Conservation (phyloP, 1,140 invertebrate species). For the Drosophila tani region DNA sequence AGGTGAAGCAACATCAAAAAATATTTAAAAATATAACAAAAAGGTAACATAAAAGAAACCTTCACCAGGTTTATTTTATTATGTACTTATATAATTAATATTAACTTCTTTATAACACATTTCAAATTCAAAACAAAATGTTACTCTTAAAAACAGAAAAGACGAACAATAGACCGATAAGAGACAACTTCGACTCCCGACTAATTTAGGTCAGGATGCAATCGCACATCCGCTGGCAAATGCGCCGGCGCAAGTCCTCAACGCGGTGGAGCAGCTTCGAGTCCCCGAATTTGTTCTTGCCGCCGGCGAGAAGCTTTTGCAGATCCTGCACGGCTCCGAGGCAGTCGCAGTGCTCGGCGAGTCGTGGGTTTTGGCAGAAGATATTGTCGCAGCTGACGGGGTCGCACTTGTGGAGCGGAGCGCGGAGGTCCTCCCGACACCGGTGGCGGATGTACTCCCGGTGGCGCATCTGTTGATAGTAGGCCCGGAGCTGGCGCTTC, state of each 20-base stretch:
- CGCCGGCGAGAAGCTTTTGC: constrained; percentile 7
- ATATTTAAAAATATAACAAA: too few species aligned
- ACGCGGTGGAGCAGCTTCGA: constrained; percentile 1
- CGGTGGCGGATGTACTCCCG: constrained; percentile 8
- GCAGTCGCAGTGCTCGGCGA: constrained; percentile 32
- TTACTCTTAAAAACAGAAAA: background rate
- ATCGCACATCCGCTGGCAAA: constrained; percentile 39
- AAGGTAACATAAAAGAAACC: too few species aligned
- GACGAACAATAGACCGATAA: background rate
- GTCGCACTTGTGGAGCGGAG: constrained; percentile 29
- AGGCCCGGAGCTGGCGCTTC: constrained; percentile 16
- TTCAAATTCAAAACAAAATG: too few species aligned
- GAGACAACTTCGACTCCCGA: background rate
- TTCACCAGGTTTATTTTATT: too few species aligned
- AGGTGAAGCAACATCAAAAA: too few species aligned
- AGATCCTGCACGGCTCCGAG: constrained; percentile 46
- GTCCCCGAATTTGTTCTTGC: background rate
- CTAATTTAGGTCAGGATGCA: constrained; percentile 1
- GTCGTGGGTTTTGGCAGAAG: constrained; percentile 18
- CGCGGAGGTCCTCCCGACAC: background rate
- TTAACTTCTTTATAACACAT: too few species aligned
- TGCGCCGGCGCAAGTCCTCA: constrained; percentile 20
- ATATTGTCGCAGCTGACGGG: constrained; percentile 13
- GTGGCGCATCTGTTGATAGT: constrained; percentile 17
- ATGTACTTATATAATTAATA: too few species aligned